Percentiles rank a stretch among this genome's conserved stretches.
Evolutionary conservation across 2,113 vertebrate species (phyloP).

Genomic region (Chloebia gouldiae): DNA sequence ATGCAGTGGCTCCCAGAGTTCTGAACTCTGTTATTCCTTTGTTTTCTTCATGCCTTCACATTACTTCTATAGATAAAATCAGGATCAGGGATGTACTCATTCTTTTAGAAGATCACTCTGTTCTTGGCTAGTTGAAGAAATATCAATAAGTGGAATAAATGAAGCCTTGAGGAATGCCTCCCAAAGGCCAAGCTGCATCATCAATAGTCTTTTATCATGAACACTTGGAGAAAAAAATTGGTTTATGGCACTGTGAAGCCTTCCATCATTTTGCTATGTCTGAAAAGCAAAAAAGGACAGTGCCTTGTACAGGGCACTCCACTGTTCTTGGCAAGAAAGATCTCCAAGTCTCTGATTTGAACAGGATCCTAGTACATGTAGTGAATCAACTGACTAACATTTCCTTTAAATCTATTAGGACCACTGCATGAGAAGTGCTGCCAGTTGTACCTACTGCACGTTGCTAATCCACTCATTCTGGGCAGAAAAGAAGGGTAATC

Average conservation of each 20-base stretch:
- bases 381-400: background rate
- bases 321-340: background rate
- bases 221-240: background rate
- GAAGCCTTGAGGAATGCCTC: background rate
- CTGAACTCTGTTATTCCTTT: background rate
- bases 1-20: background rate
- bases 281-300: background rate
- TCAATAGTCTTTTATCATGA: background rate
- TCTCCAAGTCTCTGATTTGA: background rate
- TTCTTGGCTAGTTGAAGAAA: background rate
- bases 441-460: accelerated
- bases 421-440: background rate
- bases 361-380: background rate
- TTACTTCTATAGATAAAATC: background rate
- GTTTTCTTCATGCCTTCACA: background rate
- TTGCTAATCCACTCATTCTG: background rate
- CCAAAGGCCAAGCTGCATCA: background rate
- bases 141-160: background rate
- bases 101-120: background rate
- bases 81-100: background rate
- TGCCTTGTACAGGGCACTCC: background rate
- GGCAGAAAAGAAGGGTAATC: background rate
- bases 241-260: background rate
- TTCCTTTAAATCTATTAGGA: background rate
- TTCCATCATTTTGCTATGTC: background rate